Conservation (phyloP, 2,113 vertebrate species). For the Cygnus atratus region DNA sequence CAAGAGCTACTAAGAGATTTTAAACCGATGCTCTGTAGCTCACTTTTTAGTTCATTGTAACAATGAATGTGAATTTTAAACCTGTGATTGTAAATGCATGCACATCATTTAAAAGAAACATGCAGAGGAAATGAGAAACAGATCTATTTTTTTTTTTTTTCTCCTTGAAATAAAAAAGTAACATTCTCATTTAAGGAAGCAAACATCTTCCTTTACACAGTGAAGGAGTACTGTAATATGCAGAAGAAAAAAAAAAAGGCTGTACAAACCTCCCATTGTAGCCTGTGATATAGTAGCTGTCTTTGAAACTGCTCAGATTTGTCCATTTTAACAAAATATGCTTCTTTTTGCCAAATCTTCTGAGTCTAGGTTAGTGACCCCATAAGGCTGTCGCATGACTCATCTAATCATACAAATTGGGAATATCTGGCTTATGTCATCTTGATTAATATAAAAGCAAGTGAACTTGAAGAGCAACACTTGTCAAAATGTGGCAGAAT, state of each 20-base stretch:
- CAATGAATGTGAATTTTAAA: neutral
- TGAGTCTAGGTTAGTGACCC: neutral
- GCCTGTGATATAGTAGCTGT: neutral
- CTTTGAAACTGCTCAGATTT: neutral
- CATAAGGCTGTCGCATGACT: neutral
- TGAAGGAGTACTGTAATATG: neutral
- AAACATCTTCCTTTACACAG: neutral
- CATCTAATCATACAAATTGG: neutral
- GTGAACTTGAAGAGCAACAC: neutral
- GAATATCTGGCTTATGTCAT: neutral
- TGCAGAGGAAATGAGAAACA: neutral
- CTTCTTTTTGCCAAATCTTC: neutral
- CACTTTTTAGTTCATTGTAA: neutral
- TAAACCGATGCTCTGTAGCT: neutral
- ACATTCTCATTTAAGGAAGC: neutral
- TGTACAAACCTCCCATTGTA: neutral
- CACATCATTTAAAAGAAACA: neutral
- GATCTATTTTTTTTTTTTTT: neutral
- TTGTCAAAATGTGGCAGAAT: neutral
- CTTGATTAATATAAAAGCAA: neutral
- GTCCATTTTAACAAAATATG: neutral
- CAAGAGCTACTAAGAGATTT: neutral
- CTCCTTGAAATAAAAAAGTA: neutral
- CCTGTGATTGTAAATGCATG: neutral
- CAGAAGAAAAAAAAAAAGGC: neutral